phyloP scores from a whole-genome alignment of 2,888 invertebrate genomes.

The Lithophane ornitopus region DNA sequence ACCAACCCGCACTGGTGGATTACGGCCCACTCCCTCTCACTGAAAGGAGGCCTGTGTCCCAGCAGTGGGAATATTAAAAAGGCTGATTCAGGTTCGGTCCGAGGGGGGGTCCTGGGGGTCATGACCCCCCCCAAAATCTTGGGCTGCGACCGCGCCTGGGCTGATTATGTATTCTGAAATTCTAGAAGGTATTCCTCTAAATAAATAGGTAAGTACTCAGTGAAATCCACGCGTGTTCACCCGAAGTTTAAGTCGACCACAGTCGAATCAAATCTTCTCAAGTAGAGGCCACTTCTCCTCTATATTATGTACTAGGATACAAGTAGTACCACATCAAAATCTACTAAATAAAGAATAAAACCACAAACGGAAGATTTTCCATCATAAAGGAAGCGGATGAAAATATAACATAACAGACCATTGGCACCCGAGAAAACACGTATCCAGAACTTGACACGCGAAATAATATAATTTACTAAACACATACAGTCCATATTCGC shows the following conservation, averaged over 20 bases:
- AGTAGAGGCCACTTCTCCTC: background rate
- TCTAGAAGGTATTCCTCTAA: background rate
- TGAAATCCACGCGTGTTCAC: background rate
- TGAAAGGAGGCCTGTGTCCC: too few relatives aligned
- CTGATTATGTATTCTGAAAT: background rate
- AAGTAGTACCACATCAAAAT: background rate
- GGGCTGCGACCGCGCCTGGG: too few relatives aligned
- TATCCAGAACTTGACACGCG: slow-evolving; percentile 47
- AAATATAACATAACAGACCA: slow-evolving; percentile 53
- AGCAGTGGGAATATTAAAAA: too few relatives aligned
- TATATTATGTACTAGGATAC: background rate
- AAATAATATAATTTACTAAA: slow-evolving; percentile 64
- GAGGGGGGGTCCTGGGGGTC: too few relatives aligned
- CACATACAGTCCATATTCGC: slow-evolving; percentile 57
- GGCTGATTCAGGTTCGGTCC: too few relatives aligned
- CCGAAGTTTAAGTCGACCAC: background rate
- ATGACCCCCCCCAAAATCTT: too few relatives aligned
- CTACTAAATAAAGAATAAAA: slow-evolving; percentile 18
- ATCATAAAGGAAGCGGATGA: slow-evolving; percentile 45
- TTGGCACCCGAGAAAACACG: slow-evolving; percentile 51
- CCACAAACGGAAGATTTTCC: slow-evolving; percentile 40
- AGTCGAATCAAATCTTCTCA: background rate
- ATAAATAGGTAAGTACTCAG: background rate
- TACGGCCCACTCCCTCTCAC: too few relatives aligned
- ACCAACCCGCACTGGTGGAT: too few relatives aligned